A percentile compares a stretch with the other conserved stretches of the same genome.
These are phyloP conservation scores for Hesperophylax magnus DNA, from an alignment of 1,140 invertebrate genomes.

Conservation along the genomic window DNA sequence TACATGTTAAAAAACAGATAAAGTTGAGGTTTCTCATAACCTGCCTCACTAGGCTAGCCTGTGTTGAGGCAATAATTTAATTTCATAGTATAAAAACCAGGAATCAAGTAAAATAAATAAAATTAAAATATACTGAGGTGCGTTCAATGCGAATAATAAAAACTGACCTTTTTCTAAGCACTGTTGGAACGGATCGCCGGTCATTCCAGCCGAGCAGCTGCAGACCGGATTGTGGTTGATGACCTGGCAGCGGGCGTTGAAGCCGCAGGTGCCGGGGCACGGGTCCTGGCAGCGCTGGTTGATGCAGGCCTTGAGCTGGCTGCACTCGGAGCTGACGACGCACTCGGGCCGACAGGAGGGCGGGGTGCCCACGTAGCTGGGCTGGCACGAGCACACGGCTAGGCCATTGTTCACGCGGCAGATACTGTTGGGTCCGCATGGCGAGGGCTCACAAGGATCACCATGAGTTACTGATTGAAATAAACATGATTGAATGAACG, in stretches of 20 bases:
- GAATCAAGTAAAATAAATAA: no score
- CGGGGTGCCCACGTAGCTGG: conserved; percentile 82
- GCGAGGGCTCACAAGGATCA: conserved; percentile 84
- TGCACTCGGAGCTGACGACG: conserved; percentile 84
- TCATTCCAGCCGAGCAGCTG: conserved; percentile 80
- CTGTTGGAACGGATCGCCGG: conserved; percentile 87
- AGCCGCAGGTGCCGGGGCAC: conserved; percentile 84
- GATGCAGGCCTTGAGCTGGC: conserved; percentile 81
- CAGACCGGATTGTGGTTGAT: conserved; percentile 90
- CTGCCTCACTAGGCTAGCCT: no score
- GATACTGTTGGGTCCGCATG: conserved; percentile 86
- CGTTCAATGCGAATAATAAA: not conserved
- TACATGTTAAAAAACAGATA: no score
- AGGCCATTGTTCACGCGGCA: conserved; percentile 79
- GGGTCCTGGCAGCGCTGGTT: conserved; percentile 87
- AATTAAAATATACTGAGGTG: no score
- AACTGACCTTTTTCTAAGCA: conserved; percentile 78
- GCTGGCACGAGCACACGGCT: conserved; percentile 84
- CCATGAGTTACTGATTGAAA: conserved; percentile 60
- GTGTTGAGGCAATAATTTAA: no score
- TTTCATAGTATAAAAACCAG: no score
- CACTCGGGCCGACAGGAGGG: conserved; percentile 86
- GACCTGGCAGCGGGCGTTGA: conserved; percentile 84
- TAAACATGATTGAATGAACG: not conserved
- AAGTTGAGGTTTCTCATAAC: no score